A percentile compares a stretch with the other conserved stretches of the same genome.
These are phyloP conservation scores for Oncorhynchus tshawytscha DNA, from an alignment of 2,113 vertebrate genomes.

Conservation along the genomic window DNA sequence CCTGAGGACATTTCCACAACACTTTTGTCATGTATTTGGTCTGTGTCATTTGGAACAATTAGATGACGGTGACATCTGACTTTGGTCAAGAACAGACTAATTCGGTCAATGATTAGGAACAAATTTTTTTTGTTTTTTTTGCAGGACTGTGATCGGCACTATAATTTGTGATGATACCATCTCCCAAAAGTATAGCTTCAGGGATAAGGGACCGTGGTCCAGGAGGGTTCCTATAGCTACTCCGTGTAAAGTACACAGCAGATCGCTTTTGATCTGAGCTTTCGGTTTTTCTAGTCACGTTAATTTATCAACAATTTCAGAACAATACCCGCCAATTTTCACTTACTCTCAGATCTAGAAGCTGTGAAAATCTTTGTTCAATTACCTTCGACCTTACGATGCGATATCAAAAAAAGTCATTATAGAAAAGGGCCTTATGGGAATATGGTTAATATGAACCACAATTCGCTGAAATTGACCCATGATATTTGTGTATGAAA, in stretches of 20 bases:
- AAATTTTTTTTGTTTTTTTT: too few species aligned
- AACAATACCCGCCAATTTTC: conserved; percentile 1
- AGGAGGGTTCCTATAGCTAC: too few species aligned
- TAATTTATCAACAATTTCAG: background rate
- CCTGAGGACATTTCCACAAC: conserved; percentile 8
- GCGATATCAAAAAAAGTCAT: conserved; percentile 61
- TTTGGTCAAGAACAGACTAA: too few species aligned
- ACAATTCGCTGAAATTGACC: conserved; percentile 55
- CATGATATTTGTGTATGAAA: conserved; percentile 55
- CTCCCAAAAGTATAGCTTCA: too few species aligned
- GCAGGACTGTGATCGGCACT: too few species aligned
- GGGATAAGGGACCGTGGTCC: too few species aligned
- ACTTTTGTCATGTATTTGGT: too few species aligned
- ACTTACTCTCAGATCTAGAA: conserved; percentile 17
- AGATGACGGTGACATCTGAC: too few species aligned
- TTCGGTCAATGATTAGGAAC: too few species aligned
- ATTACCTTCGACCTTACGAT: conserved; percentile 42
- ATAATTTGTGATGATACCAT: too few species aligned
- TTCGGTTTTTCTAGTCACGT: background rate
- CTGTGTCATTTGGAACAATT: too few species aligned
- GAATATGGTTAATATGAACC: conserved; percentile 52
- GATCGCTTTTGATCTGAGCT: background rate
- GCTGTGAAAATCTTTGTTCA: conserved; percentile 38
- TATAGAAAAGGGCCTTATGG: conserved; percentile 46
- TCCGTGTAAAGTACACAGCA: background rate